Conservation (phyloP, 2,113 vertebrate species). For the Aldabrachelys gigantea region DNA sequence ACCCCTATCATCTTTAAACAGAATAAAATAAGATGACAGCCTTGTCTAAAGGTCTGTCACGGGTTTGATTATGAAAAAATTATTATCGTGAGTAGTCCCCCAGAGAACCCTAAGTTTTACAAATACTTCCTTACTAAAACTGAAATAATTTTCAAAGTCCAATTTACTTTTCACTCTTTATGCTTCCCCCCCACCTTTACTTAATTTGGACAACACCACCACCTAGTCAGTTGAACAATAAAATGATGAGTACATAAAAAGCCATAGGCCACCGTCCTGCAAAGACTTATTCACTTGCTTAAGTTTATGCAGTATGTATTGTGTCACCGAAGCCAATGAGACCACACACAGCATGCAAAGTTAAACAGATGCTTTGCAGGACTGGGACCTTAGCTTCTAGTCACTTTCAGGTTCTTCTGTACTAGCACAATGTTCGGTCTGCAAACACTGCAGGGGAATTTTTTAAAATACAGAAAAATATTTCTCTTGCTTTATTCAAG, state of each 20-base stretch:
- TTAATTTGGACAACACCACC: neutral
- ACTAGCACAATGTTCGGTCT: neutral
- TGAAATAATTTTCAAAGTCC: neutral
- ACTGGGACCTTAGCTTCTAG: neutral
- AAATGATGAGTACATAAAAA: neutral
- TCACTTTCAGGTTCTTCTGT: neutral
- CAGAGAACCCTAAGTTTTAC: neutral
- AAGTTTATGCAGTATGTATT: neutral
- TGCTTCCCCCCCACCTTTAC: neutral
- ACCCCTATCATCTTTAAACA: neutral
- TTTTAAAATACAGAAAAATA: neutral
- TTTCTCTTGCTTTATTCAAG: neutral
- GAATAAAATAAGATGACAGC: neutral
- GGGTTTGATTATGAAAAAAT: neutral
- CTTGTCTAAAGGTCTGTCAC: neutral
- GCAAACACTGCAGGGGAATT: neutral
- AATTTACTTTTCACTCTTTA: neutral
- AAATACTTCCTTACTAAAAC: neutral
- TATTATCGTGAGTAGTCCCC: neutral
- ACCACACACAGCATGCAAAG: accelerated
- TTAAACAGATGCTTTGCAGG: neutral
- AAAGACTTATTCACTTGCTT: neutral
- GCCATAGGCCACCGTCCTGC: neutral
- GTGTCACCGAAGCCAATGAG: neutral
- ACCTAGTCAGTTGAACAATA: neutral